Percentiles rank a stretch among this genome's conserved stretches.
phyloP scores from a whole-genome alignment of 2,888 invertebrate genomes.

The Pollenia griseotomentosa region DNA sequence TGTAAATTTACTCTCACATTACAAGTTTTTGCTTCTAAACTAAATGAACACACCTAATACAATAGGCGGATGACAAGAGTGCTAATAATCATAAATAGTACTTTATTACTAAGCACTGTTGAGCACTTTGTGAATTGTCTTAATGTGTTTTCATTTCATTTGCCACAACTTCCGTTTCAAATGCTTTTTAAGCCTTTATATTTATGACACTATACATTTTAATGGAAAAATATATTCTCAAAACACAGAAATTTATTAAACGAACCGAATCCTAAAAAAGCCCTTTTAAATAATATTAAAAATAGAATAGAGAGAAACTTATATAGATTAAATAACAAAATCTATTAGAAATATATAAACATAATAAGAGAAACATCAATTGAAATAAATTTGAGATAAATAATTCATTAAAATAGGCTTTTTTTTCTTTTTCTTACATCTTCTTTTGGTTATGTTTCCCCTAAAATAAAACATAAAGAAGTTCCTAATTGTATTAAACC shows the following conservation, averaged over 20 bases:
- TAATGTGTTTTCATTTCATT: too few species aligned
- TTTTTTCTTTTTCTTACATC: not conserved
- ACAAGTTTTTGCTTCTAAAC: too few species aligned
- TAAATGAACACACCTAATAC: too few species aligned
- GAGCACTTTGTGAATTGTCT: too few species aligned
- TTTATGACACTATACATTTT: conserved; percentile 25
- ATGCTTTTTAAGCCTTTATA: not conserved
- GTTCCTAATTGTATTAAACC: not conserved
- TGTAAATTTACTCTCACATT: too few species aligned
- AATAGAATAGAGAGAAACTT: not conserved
- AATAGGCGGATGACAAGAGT: too few species aligned
- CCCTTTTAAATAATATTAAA: not conserved
- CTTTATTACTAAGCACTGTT: too few species aligned
- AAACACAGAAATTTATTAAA: not conserved
- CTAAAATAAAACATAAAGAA: not conserved
- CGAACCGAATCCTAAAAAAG: not conserved
- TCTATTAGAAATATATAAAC: conserved; percentile 1
- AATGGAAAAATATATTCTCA: not conserved
- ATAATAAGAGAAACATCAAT: not conserved
- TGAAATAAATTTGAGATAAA: conserved; percentile 14
- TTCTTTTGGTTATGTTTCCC: not conserved
- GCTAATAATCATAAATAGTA: too few species aligned
- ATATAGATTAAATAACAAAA: conserved; percentile 32
- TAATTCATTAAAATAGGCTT: not conserved
- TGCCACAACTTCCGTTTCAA: too few species aligned